Evolutionary conservation across 2,113 vertebrate species (phyloP).

Genomic region (Campylomormyrus tamandua): DNA sequence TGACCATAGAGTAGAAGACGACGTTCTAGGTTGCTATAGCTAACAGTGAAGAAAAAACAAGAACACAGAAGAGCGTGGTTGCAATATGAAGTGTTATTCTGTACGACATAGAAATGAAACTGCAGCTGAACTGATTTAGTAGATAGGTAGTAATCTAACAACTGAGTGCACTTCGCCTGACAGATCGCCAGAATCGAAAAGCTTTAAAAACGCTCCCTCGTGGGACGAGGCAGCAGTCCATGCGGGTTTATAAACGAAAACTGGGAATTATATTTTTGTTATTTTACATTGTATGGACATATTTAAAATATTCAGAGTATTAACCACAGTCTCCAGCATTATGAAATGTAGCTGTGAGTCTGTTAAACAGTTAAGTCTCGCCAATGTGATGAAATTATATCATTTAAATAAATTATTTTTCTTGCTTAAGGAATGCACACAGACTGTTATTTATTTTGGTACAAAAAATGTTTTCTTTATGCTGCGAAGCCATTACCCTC

Average conservation of each 20-base stretch:
- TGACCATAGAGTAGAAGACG: background rate
- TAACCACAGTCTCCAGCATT: slow-evolving; percentile 39
- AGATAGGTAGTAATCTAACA: slow-evolving; percentile 26
- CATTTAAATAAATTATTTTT: slow-evolving; percentile 52
- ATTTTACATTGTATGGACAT: slow-evolving; percentile 44
- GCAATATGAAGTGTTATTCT: slow-evolving; percentile 16
- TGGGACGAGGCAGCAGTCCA: slow-evolving; percentile 25
- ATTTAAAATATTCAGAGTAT: slow-evolving; percentile 38
- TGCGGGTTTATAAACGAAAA: slow-evolving; percentile 31
- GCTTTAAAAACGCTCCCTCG: slow-evolving; percentile 35
- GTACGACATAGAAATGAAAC: background rate
- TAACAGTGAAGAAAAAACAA: background rate
- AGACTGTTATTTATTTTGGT: slow-evolving; percentile 14
- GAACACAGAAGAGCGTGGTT: background rate
- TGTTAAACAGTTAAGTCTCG: slow-evolving; percentile 40
- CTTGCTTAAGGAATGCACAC: slow-evolving; percentile 32
- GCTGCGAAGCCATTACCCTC: background rate
- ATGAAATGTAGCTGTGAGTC: slow-evolving; percentile 41
- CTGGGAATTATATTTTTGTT: slow-evolving; percentile 48
- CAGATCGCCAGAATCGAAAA: slow-evolving; percentile 29
- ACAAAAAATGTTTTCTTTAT: background rate
- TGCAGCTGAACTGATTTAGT: slow-evolving; percentile 12
- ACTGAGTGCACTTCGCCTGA: slow-evolving; percentile 18
- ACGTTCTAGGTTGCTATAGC: background rate
- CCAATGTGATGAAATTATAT: slow-evolving; percentile 44